Percentiles rank a stretch among this genome's conserved stretches.
Conservation (phyloP, 2,113 vertebrate genomes). For the Turdus rufiventris region DNA sequence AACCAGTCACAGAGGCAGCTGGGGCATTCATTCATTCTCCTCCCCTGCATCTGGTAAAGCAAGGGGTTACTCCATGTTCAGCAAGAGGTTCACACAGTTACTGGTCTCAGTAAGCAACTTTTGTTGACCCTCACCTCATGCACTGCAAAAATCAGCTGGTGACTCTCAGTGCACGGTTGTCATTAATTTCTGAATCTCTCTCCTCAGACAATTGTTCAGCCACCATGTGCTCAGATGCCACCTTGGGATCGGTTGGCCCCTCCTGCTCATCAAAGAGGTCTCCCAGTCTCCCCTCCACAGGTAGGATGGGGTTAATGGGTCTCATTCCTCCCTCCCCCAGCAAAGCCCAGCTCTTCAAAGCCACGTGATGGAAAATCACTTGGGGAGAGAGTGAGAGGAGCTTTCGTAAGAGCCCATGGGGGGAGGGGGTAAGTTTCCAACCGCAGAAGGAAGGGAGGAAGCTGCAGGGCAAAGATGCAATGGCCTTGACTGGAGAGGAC, state of each 20-base stretch:
- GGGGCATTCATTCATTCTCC: neutral
- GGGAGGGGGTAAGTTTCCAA: slow-evolving; percentile 73
- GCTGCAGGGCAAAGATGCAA: slow-evolving; percentile 39
- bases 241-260: rapidly evolving
- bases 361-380: slow-evolving; percentile 83
- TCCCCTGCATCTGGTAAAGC: neutral
- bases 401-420: slow-evolving; percentile 69
- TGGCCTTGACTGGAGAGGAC: neutral
- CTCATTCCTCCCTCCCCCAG: slow-evolving; percentile 38
- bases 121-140: rapidly evolving
- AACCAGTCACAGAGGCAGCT: neutral
- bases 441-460: slow-evolving; percentile 74
- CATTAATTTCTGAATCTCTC: neutral
- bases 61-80: neutral
- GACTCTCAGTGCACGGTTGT: rapidly evolving
- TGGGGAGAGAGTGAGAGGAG: slow-evolving; percentile 74
- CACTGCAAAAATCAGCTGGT: neutral
- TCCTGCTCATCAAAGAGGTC: neutral
- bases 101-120: neutral
- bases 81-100: neutral
- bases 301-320: slow-evolving; percentile 8
- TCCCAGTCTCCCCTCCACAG: neutral
- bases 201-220: neutral
- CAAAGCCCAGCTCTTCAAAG: slow-evolving; percentile 67
- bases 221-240: neutral